These are phyloP conservation scores for Prionailurus bengalensis DNA, from an alignment of 2,113 vertebrate species.

Conservation along the genomic window DNA sequence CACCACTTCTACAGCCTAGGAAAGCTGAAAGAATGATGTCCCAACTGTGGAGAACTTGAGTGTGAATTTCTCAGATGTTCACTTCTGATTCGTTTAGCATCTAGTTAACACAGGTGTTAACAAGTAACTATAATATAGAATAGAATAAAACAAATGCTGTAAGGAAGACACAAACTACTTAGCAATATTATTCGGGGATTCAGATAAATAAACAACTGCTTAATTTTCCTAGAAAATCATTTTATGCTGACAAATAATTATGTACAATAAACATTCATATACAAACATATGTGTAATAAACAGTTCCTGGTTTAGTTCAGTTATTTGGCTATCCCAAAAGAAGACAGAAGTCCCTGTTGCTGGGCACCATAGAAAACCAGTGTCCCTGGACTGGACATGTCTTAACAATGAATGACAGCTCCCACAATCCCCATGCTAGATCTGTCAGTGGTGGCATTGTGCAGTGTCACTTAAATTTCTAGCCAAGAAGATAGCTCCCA, in stretches of 20 bases:
- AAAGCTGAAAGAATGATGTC: not conserved
- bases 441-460: not conserved
- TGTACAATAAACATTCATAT: not conserved
- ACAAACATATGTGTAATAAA: not conserved
- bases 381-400: not conserved
- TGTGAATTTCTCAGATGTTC: not conserved
- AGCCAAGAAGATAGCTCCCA: not conserved
- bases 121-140: not conserved
- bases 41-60: not conserved
- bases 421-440: not conserved
- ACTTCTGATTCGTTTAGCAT: not conserved
- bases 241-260: conserved; percentile 1
- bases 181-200: not conserved
- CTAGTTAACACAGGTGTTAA: not conserved
- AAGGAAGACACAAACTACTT: not conserved
- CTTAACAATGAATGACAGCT: not conserved
- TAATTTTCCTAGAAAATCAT: not conserved
- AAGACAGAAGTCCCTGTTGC: not conserved
- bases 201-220: not conserved
- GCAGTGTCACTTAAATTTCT: not conserved
- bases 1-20: not conserved
- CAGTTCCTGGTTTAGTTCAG: not conserved
- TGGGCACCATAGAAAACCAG: not conserved
- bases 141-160: not conserved
- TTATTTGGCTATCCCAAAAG: not conserved